Evolutionary conservation across 2,888 invertebrate species (phyloP).

Genomic region (Lithophane ornitopus): DNA sequence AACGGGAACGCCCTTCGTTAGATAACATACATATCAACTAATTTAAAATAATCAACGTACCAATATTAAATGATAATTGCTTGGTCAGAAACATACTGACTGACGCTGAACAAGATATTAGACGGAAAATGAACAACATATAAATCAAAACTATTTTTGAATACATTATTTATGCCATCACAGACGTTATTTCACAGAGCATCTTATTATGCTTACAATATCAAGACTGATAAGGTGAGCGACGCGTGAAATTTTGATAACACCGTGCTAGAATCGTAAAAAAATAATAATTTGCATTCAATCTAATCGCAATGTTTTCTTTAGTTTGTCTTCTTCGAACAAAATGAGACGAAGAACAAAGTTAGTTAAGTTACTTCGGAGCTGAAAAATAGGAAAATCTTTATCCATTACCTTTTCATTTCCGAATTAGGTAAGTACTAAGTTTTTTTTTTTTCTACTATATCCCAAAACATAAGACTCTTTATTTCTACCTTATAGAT

Average conservation of each 20-base stretch:
- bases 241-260: slow-evolving; percentile 31
- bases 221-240: neutral
- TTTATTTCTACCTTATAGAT: too few species aligned
- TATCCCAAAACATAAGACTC: too few species aligned
- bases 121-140: neutral
- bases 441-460: too few species aligned
- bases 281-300: slow-evolving; percentile 1
- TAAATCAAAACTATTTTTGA: slow-evolving; percentile 8
- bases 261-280: slow-evolving; percentile 16
- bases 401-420: too few species aligned
- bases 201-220: neutral
- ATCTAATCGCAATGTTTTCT: neutral
- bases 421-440: too few species aligned
- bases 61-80: too few species aligned
- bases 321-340: neutral
- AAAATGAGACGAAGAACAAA: neutral
- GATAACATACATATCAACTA: too few species aligned
- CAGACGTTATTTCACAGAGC: neutral
- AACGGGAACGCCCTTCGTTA: too few species aligned
- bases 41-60: too few species aligned
- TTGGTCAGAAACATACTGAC: neutral
- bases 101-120: too few species aligned
- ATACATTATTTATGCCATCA: slow-evolving; percentile 20
- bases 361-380: too few species aligned
- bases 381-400: neutral